These are phyloP conservation scores for Drosophila teissieri DNA, from an alignment of 1,140 invertebrate species.

Conservation along the genomic window DNA sequence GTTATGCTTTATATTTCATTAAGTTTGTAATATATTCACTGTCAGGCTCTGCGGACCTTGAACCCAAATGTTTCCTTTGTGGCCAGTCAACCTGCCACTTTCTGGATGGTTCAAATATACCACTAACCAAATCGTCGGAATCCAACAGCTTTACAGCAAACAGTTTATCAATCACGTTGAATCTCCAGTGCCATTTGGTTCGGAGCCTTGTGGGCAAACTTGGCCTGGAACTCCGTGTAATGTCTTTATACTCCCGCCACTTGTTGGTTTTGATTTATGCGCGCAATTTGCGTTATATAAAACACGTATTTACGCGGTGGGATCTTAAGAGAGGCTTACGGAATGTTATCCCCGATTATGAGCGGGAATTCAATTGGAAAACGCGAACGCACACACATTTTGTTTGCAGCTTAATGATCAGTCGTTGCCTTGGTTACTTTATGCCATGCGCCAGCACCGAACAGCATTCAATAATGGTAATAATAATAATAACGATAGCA, in stretches of 20 bases:
- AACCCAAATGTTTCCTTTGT: not conserved
- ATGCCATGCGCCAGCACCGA: constrained; percentile 47
- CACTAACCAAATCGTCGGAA: not conserved
- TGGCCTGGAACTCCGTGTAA: not conserved
- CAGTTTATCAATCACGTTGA: constrained; percentile 36
- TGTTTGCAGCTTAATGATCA: constrained; percentile 64
- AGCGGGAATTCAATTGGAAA: constrained; percentile 59
- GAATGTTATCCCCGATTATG: constrained; percentile 62
- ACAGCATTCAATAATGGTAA: constrained; percentile 46
- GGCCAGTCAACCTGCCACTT: constrained; percentile 3
- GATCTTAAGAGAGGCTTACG: constrained; percentile 48
- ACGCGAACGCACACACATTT: constrained; percentile 60
- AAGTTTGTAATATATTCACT: not conserved
- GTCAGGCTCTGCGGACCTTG: too few species aligned
- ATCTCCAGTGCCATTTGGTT: constrained; percentile 4
- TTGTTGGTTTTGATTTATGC: constrained; percentile 71
- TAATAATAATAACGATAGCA: constrained; percentile 56
- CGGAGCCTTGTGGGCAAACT: not conserved
- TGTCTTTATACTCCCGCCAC: constrained; percentile 16
- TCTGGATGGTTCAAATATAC: not conserved
- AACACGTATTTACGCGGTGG: constrained; percentile 49
- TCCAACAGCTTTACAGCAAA: not conserved
- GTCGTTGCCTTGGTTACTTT: constrained; percentile 69
- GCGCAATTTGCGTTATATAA: constrained; percentile 56
- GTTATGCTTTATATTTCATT: not conserved